These are phyloP conservation scores for Periphyllus acericola DNA, from an alignment of 2,888 invertebrate genomes.

Conservation along the genomic window DNA sequence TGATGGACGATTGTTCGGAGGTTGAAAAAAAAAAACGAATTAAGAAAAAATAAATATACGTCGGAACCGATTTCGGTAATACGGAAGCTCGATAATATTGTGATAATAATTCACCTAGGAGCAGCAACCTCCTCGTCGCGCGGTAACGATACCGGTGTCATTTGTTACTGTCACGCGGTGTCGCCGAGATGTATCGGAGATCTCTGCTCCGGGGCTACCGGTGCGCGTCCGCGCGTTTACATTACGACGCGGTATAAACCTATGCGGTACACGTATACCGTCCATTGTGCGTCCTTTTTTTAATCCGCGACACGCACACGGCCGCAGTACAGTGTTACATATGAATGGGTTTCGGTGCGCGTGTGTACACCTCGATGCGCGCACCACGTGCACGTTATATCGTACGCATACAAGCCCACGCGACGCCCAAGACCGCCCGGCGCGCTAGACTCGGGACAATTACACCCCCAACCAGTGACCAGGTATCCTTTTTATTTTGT, in stretches of 20 bases:
- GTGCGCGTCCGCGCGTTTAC: neutral
- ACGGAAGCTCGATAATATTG: constrained; percentile 42
- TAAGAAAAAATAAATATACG: too few species aligned
- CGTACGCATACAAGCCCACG: constrained; percentile 57
- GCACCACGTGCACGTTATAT: neutral
- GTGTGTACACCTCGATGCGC: neutral
- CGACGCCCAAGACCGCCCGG: constrained; percentile 60
- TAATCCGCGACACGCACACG: constrained; percentile 50
- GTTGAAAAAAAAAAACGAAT: too few species aligned
- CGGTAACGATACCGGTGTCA: constrained; percentile 11
- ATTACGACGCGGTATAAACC: neutral
- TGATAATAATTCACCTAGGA: neutral
- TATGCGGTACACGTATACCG: neutral
- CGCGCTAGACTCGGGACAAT: constrained; percentile 57
- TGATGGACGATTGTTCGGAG: too few species aligned
- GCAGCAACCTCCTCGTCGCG: neutral
- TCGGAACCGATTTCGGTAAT: constrained; percentile 30
- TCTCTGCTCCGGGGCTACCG: constrained; percentile 51
- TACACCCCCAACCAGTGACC: constrained; percentile 52
- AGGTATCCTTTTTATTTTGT: constrained; percentile 27
- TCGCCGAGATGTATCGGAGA: constrained; percentile 53
- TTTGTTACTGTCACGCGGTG: constrained; percentile 58
- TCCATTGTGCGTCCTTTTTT: constrained; percentile 51
- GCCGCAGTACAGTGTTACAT: too few species aligned
- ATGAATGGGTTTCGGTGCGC: too few species aligned